phyloP scores from a whole-genome alignment of 2,888 invertebrate species.

The Tinea semifulvella region DNA sequence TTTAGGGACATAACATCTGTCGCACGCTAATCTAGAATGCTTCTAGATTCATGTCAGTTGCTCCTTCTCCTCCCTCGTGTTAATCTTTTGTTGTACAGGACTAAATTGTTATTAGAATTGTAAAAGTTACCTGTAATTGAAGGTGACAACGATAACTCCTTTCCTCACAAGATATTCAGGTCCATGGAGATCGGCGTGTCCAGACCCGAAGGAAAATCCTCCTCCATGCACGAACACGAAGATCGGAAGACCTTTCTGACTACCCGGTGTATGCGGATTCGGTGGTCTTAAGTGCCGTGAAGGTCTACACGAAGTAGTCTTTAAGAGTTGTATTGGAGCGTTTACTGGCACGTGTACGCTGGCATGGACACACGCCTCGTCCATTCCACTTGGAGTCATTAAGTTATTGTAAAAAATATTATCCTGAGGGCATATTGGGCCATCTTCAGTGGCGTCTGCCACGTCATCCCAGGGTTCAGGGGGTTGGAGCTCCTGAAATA shows the following conservation, averaged over 20 bases:
- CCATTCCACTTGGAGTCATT: slow-evolving; percentile 30
- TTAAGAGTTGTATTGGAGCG: not conserved
- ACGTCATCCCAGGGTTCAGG: slow-evolving; percentile 54
- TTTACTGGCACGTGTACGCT: slow-evolving; percentile 42
- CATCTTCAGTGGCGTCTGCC: slow-evolving; percentile 63
- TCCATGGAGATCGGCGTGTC: slow-evolving; percentile 44
- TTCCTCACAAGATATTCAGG: slow-evolving; percentile 45
- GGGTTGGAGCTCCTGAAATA: slow-evolving; percentile 60
- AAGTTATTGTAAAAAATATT: slow-evolving; percentile 45
- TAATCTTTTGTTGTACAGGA: not conserved
- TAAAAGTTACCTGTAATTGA: slow-evolving; percentile 46
- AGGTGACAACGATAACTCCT: slow-evolving; percentile 49
- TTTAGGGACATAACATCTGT: too few relatives aligned
- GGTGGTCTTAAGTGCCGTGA: slow-evolving; percentile 23
- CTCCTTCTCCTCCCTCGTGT: too few relatives aligned
- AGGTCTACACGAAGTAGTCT: slow-evolving; percentile 16
- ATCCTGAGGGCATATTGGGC: slow-evolving; percentile 69
- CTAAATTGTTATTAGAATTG: not conserved
- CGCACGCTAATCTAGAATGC: too few relatives aligned
- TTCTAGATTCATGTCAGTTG: too few relatives aligned
- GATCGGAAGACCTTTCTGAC: slow-evolving; percentile 33
- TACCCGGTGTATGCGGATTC: slow-evolving; percentile 19
- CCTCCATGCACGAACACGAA: slow-evolving; percentile 55
- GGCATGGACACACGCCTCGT: slow-evolving; percentile 48
- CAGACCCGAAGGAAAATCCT: slow-evolving; percentile 51